Evolutionary conservation across 1,140 invertebrate species (phyloP), one percentile per base, ranked within the genome.

Genomic region (Acyrthosiphon pisum): DNA sequence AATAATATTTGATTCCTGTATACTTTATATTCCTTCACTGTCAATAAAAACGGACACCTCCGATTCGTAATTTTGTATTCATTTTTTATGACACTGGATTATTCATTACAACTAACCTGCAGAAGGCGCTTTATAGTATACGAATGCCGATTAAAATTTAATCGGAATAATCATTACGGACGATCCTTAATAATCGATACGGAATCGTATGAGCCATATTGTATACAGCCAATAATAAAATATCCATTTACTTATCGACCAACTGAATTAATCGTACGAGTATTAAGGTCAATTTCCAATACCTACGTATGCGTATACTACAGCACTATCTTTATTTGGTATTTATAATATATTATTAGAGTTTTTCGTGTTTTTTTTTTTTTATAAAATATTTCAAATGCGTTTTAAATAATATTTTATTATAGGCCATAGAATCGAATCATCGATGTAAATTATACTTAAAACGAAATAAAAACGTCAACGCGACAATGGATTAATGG

Each of bases 381-480:
- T 50, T 48, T 14, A 18, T 18, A 11, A 53, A 22, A 26, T 0
- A 46, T 87, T n/a, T 44, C 8, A 30, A 48, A 46, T 87, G 44
- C 20, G 20, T 89, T 89, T 56, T 35, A 56, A 89, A 89, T 41
- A 89, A 56, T 37, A n/a, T 56, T 89, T 56, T 37, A 37, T 53
- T 76, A n/a, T n/a, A 76, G 60, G 11, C 41, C 37, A 44, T 0
- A 7, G 53, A 9, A 3, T 68, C 11, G 18, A 68, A 90, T 90
- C 7, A 30, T 50, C 14, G 48, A 60, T 30, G 53, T 90, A 90
- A 90, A 90, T 90, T 68, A 68, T 90, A 68, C 53, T 37, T 53
- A 50, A 68, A 68, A 68, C 37, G 26, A 90, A 90, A 68, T 68
- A 90, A 90, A 90, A 90, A 90, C 89, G 89, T 90, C 89, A 22